Base-by-base conservation (phyloP, 2,888 invertebrate species). In the Polyommatus iphigenia region DNA sequence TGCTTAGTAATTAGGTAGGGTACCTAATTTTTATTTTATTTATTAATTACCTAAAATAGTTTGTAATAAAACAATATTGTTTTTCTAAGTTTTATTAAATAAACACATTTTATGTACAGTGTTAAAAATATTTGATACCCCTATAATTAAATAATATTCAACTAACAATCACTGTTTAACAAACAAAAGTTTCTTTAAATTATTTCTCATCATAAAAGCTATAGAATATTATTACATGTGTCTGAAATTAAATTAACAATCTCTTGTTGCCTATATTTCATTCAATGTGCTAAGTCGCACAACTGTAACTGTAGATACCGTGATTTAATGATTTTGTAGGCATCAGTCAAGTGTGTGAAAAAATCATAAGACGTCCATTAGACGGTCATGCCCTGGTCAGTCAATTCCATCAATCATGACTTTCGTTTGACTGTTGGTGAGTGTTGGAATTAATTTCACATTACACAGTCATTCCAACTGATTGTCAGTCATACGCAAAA, bases 41-140 rank as follows among this genome's bases (percentile, higher is more conserved):
- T 41, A n/a, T n/a, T n/a, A n/a, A n/a, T n/a, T n/a, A n/a, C n/a
- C n/a, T n/a, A n/a, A n/a, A n/a, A n/a, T n/a, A n/a, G n/a, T 77
- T 77, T 24, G 6, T 5, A 57, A 62, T 76, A 57, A 20, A 20
- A 41, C 62, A 67, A 62, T 62, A 36, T 59, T 75, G 72, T 71
- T 67, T 79, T 78, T 79, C 76, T 15, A 41, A 75, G 24, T 77
- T 76, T 76, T 76, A 76, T 76, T 76, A 67, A 76, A 41, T 41
- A 76, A 76, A 76, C 41, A 76, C 62, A 67, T 57, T 62, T 41
- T 76, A 75, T 76, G 62, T 76, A 76, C 76, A 76, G 20, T 67
- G 67, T 67, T 67, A 67, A 67, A 29, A 67, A 67, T 67, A 67
- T 67, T 67, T 67, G 15, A 67, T 67, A 67, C 67, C 29, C 18